Evolutionary conservation across 2,888 invertebrate species (phyloP), one percentile per base, ranked within the genome.

Genomic region (Drosophila rubida): DNA sequence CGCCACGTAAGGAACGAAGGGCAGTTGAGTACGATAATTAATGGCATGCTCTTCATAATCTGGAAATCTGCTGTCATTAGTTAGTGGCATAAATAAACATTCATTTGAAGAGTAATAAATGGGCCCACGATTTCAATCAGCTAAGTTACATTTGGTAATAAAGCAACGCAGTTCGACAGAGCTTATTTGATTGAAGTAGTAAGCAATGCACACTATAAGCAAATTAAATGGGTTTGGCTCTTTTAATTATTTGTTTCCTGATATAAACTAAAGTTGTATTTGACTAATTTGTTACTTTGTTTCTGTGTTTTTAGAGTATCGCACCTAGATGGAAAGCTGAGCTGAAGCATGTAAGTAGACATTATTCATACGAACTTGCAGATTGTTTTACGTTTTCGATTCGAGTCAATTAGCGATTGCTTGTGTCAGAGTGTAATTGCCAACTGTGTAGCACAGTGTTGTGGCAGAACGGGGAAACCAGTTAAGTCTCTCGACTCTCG

Each of bases 381-480:
- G 23, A 23, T 42, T 23, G n/a, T 42, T n/a, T 11, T 32, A 1
- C 30, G 11, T 1, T 30, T 5, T 19, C 13, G 13, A 11, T 19
- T 16, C n/a, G 13, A 39, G 9, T 39, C 4, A 16, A 16, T 39
- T 39, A 35, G 7, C 13, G 41, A 9, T 41, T 41, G 41, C 41
- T 11, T 14, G 23, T 9, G 19, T 7, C 7, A 35, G 37, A 23
- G 39, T 35, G 23, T 2, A 23, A 23, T 27, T 32, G 35, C 45
- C 3, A 8, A 53, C 37, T 37, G 32, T 70, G 58, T 48, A 27
- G 65, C 27, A 16, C 45, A 65, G 75, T 69, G 53, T 62, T 49
- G n/a, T 16, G 8, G 7, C 27, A 41, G 63, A 61, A 49, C 66
- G 16, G 32, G 22, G 22, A 66, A 70, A 64, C 75, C 66, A 48